Evolutionary conservation across 2,888 invertebrate species (phyloP), one percentile per base, ranked within the genome.

Genomic region (Atrina japonica): DNA sequence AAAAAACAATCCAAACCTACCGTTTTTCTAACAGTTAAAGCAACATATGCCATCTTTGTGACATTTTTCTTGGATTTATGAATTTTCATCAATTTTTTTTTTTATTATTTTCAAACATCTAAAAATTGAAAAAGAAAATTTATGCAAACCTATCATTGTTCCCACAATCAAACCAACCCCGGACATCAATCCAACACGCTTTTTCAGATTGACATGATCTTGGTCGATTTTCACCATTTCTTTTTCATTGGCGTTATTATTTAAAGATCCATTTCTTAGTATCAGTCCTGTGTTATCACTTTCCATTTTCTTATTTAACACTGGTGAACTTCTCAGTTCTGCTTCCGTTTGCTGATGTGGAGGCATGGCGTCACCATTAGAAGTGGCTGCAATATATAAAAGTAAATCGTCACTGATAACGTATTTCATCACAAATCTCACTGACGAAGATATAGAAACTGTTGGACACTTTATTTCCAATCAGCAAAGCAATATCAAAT

Each of bases 151-250:
- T 78, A 96, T 96, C 96, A 96, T 96, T 5, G 96, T 96, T 59
- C 96, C 95, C 21, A 96, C 93, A 76, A 96, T 96, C 77, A 96
- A 93, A 87, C 94, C 95, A 43, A 95, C 93, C n/a, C 96, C 96
- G 45, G 96, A 95, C 87, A 95, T 93, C 1, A 96, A 92, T 1
- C 96, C 96, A 64, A 96, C 91, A 88, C 95, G 94, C 80, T 95
- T 91, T 89, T 86, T 78, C 80, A 86, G 70, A 40, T 73, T 76
- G 30, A 82, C 81, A 65, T 76, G 78, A 27, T 74, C 56, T 14
- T 53, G 41, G 11, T 69, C 58, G 0, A 41, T 61, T 3, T 21
- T n/a, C 21, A 65, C 45, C 11, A 29, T 35, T 11, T 40, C 27
- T n/a, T 30, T 53, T 25, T 60, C 67, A 35, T 53, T 53, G 21